phyloP scores from a whole-genome alignment of 2,113 vertebrate species.

The Sinosuthora webbiana region DNA sequence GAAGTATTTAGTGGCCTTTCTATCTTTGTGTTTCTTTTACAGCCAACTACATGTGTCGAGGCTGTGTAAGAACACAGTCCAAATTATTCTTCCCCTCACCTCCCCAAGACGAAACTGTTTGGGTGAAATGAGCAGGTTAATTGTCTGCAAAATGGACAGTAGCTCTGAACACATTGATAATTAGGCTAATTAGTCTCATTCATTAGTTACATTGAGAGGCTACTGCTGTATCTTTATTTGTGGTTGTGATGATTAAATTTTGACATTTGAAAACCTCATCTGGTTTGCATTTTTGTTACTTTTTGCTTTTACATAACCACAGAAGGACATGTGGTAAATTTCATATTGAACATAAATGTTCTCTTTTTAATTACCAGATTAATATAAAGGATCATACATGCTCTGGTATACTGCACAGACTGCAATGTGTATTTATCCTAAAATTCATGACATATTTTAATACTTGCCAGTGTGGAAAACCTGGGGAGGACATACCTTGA shows the following conservation, averaged over 20 bases:
- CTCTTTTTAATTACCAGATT: not conserved
- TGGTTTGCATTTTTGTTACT: not conserved
- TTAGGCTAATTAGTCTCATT: not conserved
- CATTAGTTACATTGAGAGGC: not conserved
- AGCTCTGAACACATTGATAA: not conserved
- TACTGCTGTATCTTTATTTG: not conserved
- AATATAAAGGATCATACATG: not conserved
- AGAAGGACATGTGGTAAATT: not conserved
- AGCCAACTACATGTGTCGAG: not conserved
- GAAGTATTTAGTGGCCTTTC: not conserved
- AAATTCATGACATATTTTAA: not conserved
- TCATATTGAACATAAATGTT: not conserved
- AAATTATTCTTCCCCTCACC: not conserved
- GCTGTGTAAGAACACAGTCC: not conserved
- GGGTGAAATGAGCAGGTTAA: not conserved
- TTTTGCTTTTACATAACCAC: not conserved
- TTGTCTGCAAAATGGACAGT: not conserved
- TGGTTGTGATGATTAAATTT: not conserved
- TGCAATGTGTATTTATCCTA: not conserved
- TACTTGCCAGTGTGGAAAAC: not conserved
- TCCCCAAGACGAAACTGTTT: not conserved
- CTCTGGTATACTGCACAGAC: not conserved
- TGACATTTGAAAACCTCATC: not conserved
- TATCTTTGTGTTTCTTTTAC: not conserved
- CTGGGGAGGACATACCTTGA: not conserved